Evolutionary conservation across 2,797 vertebrate genomes (phyloP), one percentile per base, ranked within the genome.

Genomic region (Brachyalestes nurse): DNA sequence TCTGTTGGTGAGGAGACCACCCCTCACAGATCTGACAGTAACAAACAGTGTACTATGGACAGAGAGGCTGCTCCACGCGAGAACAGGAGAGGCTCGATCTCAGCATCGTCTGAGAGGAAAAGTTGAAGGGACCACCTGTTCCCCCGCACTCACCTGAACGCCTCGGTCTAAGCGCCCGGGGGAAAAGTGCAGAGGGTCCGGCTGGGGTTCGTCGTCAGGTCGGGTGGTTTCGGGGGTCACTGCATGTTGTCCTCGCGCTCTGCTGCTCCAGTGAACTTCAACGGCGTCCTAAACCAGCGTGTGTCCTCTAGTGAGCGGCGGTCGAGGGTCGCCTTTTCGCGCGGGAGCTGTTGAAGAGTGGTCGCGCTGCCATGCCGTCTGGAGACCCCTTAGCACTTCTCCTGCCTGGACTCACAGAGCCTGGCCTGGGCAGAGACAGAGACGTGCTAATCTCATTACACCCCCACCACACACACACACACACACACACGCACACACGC

Each of bases 381-480:
- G 47, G 2, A n/a, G 21, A 21, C 19, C 60, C 42, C 49, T 76
- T 65, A 38, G 60, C 60, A 23, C 79, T 76, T 83, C 62, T 75
- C 80, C 67, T 69, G 70, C 86, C 77, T 73, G 65, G 85, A 86
- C 79, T 88, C 77, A 74, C 70, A 82, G 57, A 69, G 80, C 70
- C 80, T 79, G 78, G 79, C 75, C 70, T 82, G 79, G 80, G 75
- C 92, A 91, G 83, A 92, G 87, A 23, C 88, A 92, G 69, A 88
- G 91, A 93, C 90, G 92, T 90, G 92, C 91, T 95, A 94, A 95
- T 95, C 93, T 87, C 90, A 87, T 92, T 91, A 91, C 65, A 67
- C 7, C 38, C 16, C 17, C 38, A 16, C 34, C 34, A 9, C 23
- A 13, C 13, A 16, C 23, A 21, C 19, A 58, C 51, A 53, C 51